These are phyloP conservation scores for Helarctos malayanus DNA, from an alignment of 2,797 vertebrate genomes.

Conservation along the genomic window DNA sequence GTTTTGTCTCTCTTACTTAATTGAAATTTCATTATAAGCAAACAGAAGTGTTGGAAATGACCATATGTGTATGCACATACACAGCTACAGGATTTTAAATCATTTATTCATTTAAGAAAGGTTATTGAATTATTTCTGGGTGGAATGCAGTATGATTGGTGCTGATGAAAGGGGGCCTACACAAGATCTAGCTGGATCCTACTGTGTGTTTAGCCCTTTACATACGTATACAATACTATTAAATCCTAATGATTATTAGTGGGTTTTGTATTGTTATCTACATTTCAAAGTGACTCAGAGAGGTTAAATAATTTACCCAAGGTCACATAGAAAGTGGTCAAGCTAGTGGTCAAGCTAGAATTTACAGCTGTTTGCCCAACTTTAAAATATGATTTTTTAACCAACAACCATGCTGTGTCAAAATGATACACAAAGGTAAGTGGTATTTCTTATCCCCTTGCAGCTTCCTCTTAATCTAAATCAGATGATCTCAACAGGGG, in stretches of 20 bases:
- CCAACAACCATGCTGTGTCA: not conserved
- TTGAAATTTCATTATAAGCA: slow-evolving; percentile 86
- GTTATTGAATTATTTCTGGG: not conserved
- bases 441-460: not conserved
- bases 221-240: not conserved
- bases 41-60: slow-evolving; percentile 84
- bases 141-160: not conserved
- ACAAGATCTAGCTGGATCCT: not conserved
- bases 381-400: not conserved
- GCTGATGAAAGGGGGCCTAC: not conserved
- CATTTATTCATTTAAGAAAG: slow-evolving; percentile 29
- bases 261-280: not conserved
- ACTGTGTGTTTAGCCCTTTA: not conserved
- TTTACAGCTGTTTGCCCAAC: not conserved
- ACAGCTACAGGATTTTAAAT: not conserved
- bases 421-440: not conserved
- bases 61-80: slow-evolving; percentile 77
- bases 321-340: not conserved
- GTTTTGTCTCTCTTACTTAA: slow-evolving; percentile 79
- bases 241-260: not conserved
- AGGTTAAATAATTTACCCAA: not conserved
- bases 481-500: not conserved
- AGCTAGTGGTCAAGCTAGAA: not conserved
- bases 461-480: not conserved
- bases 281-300: not conserved